phyloP scores from a whole-genome alignment of 2,888 invertebrate genomes.

The Rhagonycha fulva region DNA sequence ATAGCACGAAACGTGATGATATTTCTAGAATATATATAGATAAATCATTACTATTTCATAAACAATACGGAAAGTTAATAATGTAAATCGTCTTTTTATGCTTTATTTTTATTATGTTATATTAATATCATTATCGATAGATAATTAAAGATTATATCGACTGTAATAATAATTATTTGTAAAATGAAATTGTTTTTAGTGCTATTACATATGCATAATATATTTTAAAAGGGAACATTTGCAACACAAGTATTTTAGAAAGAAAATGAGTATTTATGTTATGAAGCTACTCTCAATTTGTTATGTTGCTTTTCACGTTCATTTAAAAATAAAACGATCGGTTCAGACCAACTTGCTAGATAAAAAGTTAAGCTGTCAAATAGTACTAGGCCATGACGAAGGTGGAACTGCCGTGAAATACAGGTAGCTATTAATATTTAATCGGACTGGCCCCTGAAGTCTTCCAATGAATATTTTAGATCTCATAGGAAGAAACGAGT shows the following conservation, averaged over 20 bases:
- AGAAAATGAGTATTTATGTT: background rate
- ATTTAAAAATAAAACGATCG: conserved; percentile 7
- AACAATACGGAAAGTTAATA: background rate
- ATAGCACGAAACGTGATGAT: background rate
- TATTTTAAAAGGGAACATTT: background rate
- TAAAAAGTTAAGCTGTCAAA: conserved; percentile 36
- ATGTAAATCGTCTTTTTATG: background rate
- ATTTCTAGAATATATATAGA: background rate
- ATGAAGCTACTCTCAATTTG: background rate
- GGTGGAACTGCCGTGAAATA: conserved; percentile 44
- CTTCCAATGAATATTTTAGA: conserved; percentile 46
- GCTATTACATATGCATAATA: too few species aligned
- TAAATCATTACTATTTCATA: background rate
- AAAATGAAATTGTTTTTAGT: too few species aligned
- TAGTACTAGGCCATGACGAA: conserved; percentile 35
- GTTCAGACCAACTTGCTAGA: conserved; percentile 18
- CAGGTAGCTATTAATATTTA: conserved; percentile 45
- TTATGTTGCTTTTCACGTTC: background rate
- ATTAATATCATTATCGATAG: background rate
- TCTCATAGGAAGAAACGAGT: conserved; percentile 41
- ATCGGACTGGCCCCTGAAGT: conserved; percentile 43
- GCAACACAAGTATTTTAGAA: background rate
- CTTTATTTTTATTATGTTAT: background rate
- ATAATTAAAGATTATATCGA: too few species aligned
- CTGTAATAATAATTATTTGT: too few species aligned